phyloP scores from a whole-genome alignment of 2,888 invertebrate genomes.

The Drosophila quinaria region DNA sequence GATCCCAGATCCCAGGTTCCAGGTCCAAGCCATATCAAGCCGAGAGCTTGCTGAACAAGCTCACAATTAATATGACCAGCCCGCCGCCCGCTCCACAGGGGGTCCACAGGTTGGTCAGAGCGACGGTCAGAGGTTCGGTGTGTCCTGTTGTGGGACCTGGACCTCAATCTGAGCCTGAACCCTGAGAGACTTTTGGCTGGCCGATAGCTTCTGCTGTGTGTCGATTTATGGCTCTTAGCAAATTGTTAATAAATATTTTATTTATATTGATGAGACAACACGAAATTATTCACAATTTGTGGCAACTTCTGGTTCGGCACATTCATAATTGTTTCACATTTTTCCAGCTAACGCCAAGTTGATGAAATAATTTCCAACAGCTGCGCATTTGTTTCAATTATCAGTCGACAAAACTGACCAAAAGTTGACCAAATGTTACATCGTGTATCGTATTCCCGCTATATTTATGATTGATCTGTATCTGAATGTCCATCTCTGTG shows the following conservation, averaged over 20 bases:
- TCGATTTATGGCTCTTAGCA: slow-evolving; percentile 76
- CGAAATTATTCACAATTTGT: slow-evolving; percentile 76
- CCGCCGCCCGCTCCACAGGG: slow-evolving; percentile 72
- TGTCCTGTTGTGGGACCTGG: slow-evolving; percentile 35
- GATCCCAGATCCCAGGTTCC: neutral
- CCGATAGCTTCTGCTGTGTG: slow-evolving; percentile 49
- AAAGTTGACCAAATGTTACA: slow-evolving; percentile 35
- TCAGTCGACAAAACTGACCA: slow-evolving; percentile 31
- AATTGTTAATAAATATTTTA: slow-evolving; percentile 81
- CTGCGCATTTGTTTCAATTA: slow-evolving; percentile 76
- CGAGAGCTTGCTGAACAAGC: slow-evolving; percentile 73
- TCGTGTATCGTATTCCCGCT: slow-evolving; percentile 27
- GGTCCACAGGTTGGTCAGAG: slow-evolving; percentile 39
- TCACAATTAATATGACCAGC: slow-evolving; percentile 78
- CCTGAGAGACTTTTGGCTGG: slow-evolving; percentile 39
- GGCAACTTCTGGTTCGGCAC: slow-evolving; percentile 26
- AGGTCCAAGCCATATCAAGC: slow-evolving; percentile 17
- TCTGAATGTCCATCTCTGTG: slow-evolving; percentile 51
- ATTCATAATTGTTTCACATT: slow-evolving; percentile 39
- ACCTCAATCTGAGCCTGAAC: slow-evolving; percentile 21
- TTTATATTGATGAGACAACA: slow-evolving; percentile 79
- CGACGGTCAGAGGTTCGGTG: slow-evolving; percentile 49
- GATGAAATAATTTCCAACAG: slow-evolving; percentile 72
- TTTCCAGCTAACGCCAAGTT: slow-evolving; percentile 31
- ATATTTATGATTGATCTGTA: slow-evolving; percentile 82